Conservation (phyloP, 2,113 vertebrate genomes). For the Gorsachius goisagi region DNA sequence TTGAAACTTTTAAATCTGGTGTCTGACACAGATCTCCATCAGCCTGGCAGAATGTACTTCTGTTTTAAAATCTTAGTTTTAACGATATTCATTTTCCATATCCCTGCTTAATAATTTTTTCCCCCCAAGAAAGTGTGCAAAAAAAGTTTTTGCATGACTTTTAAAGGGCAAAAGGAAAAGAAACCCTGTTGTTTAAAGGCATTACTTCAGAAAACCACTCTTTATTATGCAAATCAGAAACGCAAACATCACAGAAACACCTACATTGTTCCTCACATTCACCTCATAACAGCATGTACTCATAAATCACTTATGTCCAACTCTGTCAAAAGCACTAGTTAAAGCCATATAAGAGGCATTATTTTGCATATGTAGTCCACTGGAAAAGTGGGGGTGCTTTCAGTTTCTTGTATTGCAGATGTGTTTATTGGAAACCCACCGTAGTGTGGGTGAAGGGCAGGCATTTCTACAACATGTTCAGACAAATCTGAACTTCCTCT, state of each 20-base stretch:
- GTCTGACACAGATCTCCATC: background rate
- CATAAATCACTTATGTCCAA: background rate
- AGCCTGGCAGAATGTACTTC: background rate
- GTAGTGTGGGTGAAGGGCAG: background rate
- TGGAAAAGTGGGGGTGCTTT: background rate
- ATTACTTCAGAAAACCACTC: background rate
- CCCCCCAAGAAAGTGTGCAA: background rate
- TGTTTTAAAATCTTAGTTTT: background rate
- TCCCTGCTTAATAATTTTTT: background rate
- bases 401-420: background rate
- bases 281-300: background rate
- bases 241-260: background rate
- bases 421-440: background rate
- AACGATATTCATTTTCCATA: background rate
- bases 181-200: background rate
- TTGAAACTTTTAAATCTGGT: background rate
- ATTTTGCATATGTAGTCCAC: background rate
- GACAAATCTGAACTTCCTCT: conserved; percentile 4
- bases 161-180: background rate
- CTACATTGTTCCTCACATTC: background rate
- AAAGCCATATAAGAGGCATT: background rate
- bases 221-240: background rate
- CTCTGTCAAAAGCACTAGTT: background rate
- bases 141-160: background rate
- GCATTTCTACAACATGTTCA: background rate